These are phyloP conservation scores for Siniperca chuatsi DNA, from an alignment of 2,113 vertebrate species.

Conservation along the genomic window DNA sequence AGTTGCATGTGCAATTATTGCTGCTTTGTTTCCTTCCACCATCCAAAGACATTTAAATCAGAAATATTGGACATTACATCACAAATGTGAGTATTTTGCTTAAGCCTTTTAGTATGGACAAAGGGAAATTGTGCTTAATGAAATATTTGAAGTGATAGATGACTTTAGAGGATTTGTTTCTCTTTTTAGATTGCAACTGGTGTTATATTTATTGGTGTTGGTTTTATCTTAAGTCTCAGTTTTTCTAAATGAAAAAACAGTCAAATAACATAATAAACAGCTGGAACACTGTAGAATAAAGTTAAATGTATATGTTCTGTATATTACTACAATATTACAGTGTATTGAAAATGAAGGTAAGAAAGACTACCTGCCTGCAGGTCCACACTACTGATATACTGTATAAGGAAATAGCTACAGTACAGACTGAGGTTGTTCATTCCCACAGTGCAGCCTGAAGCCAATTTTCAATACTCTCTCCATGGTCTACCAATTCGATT, in stretches of 20 bases:
- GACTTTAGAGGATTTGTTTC: background rate
- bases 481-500: constrained; percentile 40
- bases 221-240: background rate
- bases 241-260: background rate
- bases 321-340: background rate
- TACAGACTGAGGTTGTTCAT: constrained; percentile 33
- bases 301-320: background rate
- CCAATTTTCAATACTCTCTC: constrained; percentile 41
- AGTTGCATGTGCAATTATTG: background rate
- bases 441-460: constrained; percentile 34
- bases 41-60: background rate
- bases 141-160: constrained; percentile 5
- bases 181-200: background rate
- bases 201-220: background rate
- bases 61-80: background rate
- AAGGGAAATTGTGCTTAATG: background rate
- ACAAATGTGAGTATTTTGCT: background rate
- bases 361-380: background rate
- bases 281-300: background rate
- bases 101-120: background rate
- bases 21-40: background rate
- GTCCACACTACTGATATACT: constrained; percentile 18
- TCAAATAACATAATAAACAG: background rate
- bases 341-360: background rate
- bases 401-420: constrained; percentile 20